Evolutionary conservation across 2,797 vertebrate species (phyloP).

Genomic region (Holocentrus rufus): DNA sequence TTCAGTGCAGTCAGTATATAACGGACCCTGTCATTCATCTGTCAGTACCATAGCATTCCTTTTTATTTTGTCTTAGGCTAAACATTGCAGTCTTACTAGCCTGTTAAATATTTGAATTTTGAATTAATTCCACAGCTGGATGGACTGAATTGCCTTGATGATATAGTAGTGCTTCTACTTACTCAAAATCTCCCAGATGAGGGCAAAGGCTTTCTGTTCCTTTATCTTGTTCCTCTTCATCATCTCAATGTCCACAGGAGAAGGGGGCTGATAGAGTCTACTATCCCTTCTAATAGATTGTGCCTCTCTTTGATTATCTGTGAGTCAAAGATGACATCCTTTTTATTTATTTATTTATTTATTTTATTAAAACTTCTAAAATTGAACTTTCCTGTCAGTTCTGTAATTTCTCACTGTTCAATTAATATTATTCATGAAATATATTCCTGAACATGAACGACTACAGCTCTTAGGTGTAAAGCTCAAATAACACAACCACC

Average conservation of each 20-base stretch:
- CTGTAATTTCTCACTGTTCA: too few species aligned
- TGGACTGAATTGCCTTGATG: background rate
- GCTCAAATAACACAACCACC: background rate
- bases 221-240: constrained; percentile 86
- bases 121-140: too few species aligned
- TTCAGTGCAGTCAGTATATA: background rate
- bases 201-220: constrained; percentile 89
- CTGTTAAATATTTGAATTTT: too few species aligned
- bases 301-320: constrained; percentile 77
- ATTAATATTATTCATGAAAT: background rate
- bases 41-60: too few species aligned
- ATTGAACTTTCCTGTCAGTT: too few species aligned
- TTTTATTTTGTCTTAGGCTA: too few species aligned
- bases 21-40: too few species aligned
- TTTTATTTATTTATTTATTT: background rate
- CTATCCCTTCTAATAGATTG: constrained; percentile 71
- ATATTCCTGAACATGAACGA: background rate
- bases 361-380: too few species aligned
- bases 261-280: constrained; percentile 85
- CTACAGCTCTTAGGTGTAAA: background rate
- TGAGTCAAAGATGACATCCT: background rate
- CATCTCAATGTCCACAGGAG: constrained; percentile 82
- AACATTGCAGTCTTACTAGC: too few species aligned
- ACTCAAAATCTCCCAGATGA: constrained; percentile 91
- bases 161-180: constrained; percentile 25